A percentile compares a stretch with the other conserved stretches of the same genome.
These are phyloP conservation scores for Ennomos quercinarius DNA, from an alignment of 2,888 invertebrate species.

Conservation along the genomic window DNA sequence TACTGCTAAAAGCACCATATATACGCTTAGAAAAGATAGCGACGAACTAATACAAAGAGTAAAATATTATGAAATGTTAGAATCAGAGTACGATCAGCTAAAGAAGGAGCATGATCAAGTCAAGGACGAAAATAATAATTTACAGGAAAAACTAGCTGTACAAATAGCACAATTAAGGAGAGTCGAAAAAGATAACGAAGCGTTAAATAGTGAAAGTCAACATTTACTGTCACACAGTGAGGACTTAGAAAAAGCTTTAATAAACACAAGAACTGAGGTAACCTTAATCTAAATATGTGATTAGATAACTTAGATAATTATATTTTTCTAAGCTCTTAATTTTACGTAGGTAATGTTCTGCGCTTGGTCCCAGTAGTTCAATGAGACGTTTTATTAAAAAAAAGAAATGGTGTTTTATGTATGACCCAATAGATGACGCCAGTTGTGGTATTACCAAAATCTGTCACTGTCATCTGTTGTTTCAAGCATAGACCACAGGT, in stretches of 20 bases:
- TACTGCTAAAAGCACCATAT: constrained; percentile 49
- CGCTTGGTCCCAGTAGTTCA: no score
- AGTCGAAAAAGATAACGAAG: constrained; percentile 56
- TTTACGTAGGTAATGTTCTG: no score
- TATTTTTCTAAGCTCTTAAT: no score
- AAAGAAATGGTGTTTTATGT: no score
- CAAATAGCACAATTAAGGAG: constrained; percentile 50
- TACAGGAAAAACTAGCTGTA: constrained; percentile 54
- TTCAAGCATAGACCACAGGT: no score
- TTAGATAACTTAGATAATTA: no score
- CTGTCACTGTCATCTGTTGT: no score
- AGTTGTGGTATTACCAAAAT: no score
- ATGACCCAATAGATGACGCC: no score
- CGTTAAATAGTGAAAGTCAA: constrained; percentile 56
- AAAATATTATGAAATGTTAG: constrained; percentile 54
- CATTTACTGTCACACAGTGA: constrained; percentile 58
- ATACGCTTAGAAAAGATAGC: constrained; percentile 58
- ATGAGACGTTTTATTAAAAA: no score
- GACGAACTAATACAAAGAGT: constrained; percentile 55
- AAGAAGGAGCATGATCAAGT: constrained; percentile 51
- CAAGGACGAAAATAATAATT: constrained; percentile 56
- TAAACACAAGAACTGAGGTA: constrained; percentile 65
- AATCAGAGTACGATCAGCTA: constrained; percentile 56
- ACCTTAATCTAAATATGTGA: neutral
- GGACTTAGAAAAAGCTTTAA: constrained; percentile 64